These are phyloP conservation scores for Ganaspis brasiliensis DNA, from an alignment of 2,888 invertebrate genomes.

Conservation along the genomic window DNA sequence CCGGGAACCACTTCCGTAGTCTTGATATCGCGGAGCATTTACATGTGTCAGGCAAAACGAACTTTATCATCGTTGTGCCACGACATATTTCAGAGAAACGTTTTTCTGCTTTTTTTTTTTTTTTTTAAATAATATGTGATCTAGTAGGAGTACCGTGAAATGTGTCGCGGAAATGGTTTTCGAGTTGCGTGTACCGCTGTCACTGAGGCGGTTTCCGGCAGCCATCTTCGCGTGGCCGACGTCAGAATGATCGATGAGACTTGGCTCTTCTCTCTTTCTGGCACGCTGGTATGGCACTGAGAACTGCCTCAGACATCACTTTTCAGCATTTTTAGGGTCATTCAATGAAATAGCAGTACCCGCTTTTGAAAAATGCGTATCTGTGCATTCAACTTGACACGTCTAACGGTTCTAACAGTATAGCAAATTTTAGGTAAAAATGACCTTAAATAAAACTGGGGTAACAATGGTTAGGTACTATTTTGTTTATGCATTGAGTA, in stretches of 20 bases:
- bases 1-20: neutral
- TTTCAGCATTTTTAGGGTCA: neutral
- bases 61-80: slow-evolving; percentile 1
- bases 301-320: slow-evolving; percentile 6
- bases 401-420: no score
- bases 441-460: no score
- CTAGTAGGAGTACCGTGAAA: neutral
- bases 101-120: neutral
- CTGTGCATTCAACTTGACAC: no score
- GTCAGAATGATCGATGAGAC: slow-evolving; percentile 66
- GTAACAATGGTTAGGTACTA: no score
- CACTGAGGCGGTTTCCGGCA: slow-evolving; percentile 67
- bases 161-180: slow-evolving; percentile 67
- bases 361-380: no score
- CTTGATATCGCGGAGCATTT: neutral
- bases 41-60: neutral
- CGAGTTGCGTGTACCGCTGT: slow-evolving; percentile 71
- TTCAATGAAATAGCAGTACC: neutral
- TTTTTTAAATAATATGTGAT: slow-evolving; percentile 14
- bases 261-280: slow-evolving; percentile 55
- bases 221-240: slow-evolving; percentile 58
- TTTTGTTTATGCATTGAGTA: no score
- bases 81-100: slow-evolving; percentile 7
- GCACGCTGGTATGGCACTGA: slow-evolving; percentile 2
- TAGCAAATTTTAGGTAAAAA: no score